Percentiles rank a stretch among this genome's conserved stretches.
Evolutionary conservation across 2,797 vertebrate genomes (phyloP).

Genomic region (Ctenopoma kingsleyae): DNA sequence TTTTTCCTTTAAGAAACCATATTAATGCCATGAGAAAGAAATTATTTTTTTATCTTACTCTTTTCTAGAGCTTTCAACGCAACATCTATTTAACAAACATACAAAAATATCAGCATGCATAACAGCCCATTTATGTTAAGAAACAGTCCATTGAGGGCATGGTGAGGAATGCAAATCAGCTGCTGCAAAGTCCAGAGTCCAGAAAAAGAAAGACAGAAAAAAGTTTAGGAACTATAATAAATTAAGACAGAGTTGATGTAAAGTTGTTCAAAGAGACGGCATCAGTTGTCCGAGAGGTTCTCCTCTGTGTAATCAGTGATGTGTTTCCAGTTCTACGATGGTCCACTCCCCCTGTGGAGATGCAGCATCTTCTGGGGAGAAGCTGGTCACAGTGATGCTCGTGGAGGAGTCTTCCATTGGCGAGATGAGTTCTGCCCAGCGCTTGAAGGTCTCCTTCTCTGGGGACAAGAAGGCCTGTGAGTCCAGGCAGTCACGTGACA

Average conservation of each 20-base stretch:
- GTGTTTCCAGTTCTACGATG: slow-evolving; percentile 98
- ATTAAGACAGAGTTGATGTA: slow-evolving; percentile 54
- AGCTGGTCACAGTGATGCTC: slow-evolving; percentile 96
- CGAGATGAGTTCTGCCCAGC: slow-evolving; percentile 96
- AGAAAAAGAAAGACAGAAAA: slow-evolving; percentile 24
- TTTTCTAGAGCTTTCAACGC: slow-evolving; percentile 67
- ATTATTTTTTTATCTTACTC: slow-evolving; percentile 45
- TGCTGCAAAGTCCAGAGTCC: slow-evolving; percentile 42
- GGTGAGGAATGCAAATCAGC: slow-evolving; percentile 51
- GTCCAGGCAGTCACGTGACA: slow-evolving; percentile 92
- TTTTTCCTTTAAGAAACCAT: slow-evolving; percentile 69
- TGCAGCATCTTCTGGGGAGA: slow-evolving; percentile 95
- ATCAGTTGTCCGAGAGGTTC: slow-evolving; percentile 31
- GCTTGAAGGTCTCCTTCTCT: slow-evolving; percentile 90
- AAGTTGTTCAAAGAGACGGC: slow-evolving; percentile 35
- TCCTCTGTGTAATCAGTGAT: slow-evolving; percentile 87
- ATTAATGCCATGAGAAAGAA: slow-evolving; percentile 60
- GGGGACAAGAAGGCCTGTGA: slow-evolving; percentile 88
- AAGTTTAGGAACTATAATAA: slow-evolving; percentile 50
- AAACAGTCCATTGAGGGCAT: slow-evolving; percentile 60
- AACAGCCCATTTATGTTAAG: slow-evolving; percentile 63
- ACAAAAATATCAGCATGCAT: slow-evolving; percentile 85
- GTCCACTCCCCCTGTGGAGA: slow-evolving; percentile 99
- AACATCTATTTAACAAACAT: slow-evolving; percentile 77
- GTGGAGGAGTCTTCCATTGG: slow-evolving; percentile 94